Evolutionary conservation across 2,888 invertebrate genomes (phyloP), one percentile per base, ranked within the genome.

Genomic region (Acanthoscelides obtectus): DNA sequence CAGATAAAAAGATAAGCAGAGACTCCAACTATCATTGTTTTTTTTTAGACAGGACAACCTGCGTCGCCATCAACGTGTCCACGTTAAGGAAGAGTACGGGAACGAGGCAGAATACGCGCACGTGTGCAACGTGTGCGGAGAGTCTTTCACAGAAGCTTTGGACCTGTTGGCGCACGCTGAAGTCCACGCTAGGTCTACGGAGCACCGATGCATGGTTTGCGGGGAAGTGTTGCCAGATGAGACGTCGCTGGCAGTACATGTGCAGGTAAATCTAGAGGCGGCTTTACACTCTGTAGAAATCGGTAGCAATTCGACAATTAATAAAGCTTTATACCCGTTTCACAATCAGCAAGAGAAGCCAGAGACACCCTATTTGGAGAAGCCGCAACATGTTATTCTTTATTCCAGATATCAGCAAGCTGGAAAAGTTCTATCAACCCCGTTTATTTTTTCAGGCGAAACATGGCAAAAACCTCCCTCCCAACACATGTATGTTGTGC

Each of bases 121-220:
- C 83, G 88, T 91, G 75, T 95, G 94, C 83, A 92, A 91, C 81
- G 93, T 92, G 64, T 94, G 94, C 83, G 94, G 94, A 68, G 93
- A 93, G 85, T 89, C 89, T 74, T 94, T 93, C 83, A 88, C 90
- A 66, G 93, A 93, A 86, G 93, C 93, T 70, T 85, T 93, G 79
- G 93, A 93, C 82, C 87, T 94, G 77, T 86, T 93, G 67, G 93
- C 94, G 21, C 94, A 94, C 85, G 93, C 93, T 0, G 94, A 94
- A 86, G 87, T 91, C 4, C 94, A 94, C 84, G 91, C 93, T 66
- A 86, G 91, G 80, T 89, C 86, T 72, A 85, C 87, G 68, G 88
- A 88, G 19, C 87, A 87, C 72, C 78, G 91, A 70, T 91, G 91
- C 80, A 88, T 91, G 82, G 84, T 90, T 66, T 92, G 92, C 76